Base-by-base conservation (phyloP, 2,888 invertebrate species). In the Eristalis intricaria region DNA sequence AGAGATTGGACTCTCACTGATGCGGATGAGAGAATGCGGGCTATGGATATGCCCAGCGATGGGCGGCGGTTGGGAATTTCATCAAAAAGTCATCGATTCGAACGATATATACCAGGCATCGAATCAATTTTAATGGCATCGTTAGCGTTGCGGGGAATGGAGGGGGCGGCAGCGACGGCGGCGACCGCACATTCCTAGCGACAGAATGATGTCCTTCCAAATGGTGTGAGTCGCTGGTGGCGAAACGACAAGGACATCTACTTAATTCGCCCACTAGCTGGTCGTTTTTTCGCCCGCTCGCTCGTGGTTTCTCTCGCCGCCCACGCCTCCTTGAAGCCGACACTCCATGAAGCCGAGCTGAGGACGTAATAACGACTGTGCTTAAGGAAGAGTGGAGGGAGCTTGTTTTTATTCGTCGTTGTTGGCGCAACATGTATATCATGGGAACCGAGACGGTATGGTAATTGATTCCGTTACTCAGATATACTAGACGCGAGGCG, bases 51-150 rank as follows among this genome's bases (percentile, higher is more conserved):
- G 7, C 60, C 38, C n/a, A 64, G 22, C 4, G 43, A 15, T n/a
- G 43, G n/a, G 40, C 38, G 40, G 15, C 13, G 40, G 19, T 15
- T 43, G 38, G 26, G 60, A 65, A 69, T 79, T 70, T 43, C 26
- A 74, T 43, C 58, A 70, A 68, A 68, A 78, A 61, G 64, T 70
- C 74, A 84, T 65, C 58, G 68, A 63, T 40, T 65, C 15, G 73
- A 84, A 69, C 35, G 63, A 56, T 70, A n/a, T 70, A n/a, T 22
- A 75, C 73, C 19, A 75, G 23, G n/a, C 64, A 32, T 38, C 64
- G 69, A 81, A 85, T 73, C 73, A 69, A 81, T 81, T 85, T 77
- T 81, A 81, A 85, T 81, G 77, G 63, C 73, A 81, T 77, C 73
- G 77, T 85, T 77, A 69, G 77, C 69, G 73, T 66, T 80, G 65